These are phyloP conservation scores for Drosophila nigrodunni DNA, from an alignment of 1,140 invertebrate species.

Conservation along the genomic window DNA sequence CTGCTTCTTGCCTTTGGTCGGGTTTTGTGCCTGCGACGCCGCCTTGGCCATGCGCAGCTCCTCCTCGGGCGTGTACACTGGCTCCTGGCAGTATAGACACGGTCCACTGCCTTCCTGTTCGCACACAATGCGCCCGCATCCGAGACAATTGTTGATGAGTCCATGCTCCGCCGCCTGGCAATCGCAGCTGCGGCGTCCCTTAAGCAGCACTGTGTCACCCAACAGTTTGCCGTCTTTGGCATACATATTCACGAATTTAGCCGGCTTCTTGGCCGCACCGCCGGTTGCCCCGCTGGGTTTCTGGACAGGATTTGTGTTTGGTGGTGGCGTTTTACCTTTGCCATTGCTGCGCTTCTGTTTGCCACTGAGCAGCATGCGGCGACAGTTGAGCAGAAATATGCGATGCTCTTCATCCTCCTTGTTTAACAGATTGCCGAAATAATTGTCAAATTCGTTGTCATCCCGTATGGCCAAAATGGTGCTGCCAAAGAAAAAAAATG, in stretches of 20 bases:
- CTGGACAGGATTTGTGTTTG: neutral
- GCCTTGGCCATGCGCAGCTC: conserved; percentile 51
- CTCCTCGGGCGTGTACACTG: conserved; percentile 92
- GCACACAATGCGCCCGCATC: conserved; percentile 98
- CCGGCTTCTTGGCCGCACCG: conserved; percentile 88
- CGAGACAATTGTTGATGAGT: conserved; percentile 96
- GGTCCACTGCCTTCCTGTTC: conserved; percentile 98
- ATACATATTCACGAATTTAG: conserved; percentile 91
- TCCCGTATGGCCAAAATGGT: conserved; percentile 88
- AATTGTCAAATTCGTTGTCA: conserved; percentile 89
- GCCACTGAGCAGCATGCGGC: conserved; percentile 85
- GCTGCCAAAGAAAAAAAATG: conserved; percentile 79
- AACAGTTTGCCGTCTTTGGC: conserved; percentile 89
- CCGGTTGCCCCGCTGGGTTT: neutral
- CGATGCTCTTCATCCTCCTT: conserved; percentile 88
- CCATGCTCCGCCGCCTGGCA: conserved; percentile 96
- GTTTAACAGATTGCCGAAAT: conserved; percentile 89
- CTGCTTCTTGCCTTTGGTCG: conserved; percentile 38
- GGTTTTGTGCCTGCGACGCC: conserved; percentile 14
- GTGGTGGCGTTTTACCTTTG: conserved; percentile 24
- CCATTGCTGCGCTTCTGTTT: conserved; percentile 81
- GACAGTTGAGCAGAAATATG: conserved; percentile 88
- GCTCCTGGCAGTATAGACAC: conserved; percentile 95
- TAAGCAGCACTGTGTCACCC: conserved; percentile 88
- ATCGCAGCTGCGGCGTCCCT: conserved; percentile 93